Base-by-base conservation (phyloP, 2,113 vertebrate genomes). In the Uria aalge region DNA sequence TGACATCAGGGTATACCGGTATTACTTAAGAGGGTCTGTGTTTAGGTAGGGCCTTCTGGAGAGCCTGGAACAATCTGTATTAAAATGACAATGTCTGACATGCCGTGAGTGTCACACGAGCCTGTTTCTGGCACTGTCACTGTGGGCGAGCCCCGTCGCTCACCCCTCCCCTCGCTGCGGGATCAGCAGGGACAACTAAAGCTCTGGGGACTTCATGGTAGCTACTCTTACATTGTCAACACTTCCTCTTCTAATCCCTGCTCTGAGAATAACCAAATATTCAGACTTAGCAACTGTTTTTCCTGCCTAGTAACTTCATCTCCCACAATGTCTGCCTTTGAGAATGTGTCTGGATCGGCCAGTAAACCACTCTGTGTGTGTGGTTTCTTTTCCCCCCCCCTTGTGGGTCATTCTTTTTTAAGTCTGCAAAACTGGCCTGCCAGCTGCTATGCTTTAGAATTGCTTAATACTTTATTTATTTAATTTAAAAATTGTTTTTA, bases 181-280 rank as follows among this genome's bases (percentile, higher is more conserved):
- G 96, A 97, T 95, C 95, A 97, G 89, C 86, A 85, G 92, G 92
- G 96, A 96, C 94, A 85, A 4, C 89, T 95, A 92, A 85, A 96
- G 78, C 94, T 95, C 97, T 90, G 81, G 95, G 91, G 97, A 96
- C 96, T 92, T 85, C 94, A 79, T 96, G 94, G 95, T 97, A 97
- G 96, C 96, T 96, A 94, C 95, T 95, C 92, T 96, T 92, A 97
- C 91, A 95, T 97, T 97, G 97, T 97, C 96, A 97, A 92, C 96
- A 91, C 97, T 97, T 97, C 97, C 96, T 97, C 94, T 96, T 80
- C 87, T 97, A 97, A 97, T 97, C 94, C 92, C 95, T 83, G 81
- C 92, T 97, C 97, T 94, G 97, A 96, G 96, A 97, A 97, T 97
- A 97, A 96, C 94, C 95, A 97, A 97, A 97, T 96, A 97, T 96